Evolutionary conservation across 2,113 vertebrate genomes (phyloP).

Genomic region (Muscicapa adusta): DNA sequence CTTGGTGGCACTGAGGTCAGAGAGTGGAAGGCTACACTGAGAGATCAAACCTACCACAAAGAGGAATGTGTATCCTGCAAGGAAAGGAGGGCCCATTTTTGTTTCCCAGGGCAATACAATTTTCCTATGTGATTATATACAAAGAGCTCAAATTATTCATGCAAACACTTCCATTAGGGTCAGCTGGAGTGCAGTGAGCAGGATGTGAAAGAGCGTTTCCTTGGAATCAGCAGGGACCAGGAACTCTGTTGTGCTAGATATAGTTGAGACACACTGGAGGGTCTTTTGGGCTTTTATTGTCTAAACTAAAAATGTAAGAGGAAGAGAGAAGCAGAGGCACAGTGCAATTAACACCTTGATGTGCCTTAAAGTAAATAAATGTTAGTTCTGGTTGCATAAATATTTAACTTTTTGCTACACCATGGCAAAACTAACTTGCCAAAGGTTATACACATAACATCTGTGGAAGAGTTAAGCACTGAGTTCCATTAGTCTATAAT

Average conservation of each 20-base stretch:
- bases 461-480: not conserved
- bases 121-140: constrained; percentile 15
- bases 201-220: not conserved
- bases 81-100: not conserved
- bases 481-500: not conserved
- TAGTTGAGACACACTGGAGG: not conserved
- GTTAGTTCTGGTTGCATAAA: not conserved
- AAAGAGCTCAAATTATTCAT: constrained; percentile 5
- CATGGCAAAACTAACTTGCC: not conserved
- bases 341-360: not conserved
- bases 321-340: not conserved
- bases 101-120: not conserved
- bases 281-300: not conserved
- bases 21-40: not conserved
- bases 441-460: not conserved
- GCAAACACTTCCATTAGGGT: constrained; percentile 14
- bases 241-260: not conserved
- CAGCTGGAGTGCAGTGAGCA: not conserved
- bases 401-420: not conserved
- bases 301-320: not conserved
- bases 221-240: not conserved
- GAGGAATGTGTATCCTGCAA: not conserved
- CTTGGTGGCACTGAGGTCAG: not conserved
- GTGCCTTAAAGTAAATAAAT: not conserved
- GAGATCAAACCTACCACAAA: not conserved